Evolutionary conservation across 2,113 vertebrate species (phyloP).

Genomic region (Lathamus discolor): DNA sequence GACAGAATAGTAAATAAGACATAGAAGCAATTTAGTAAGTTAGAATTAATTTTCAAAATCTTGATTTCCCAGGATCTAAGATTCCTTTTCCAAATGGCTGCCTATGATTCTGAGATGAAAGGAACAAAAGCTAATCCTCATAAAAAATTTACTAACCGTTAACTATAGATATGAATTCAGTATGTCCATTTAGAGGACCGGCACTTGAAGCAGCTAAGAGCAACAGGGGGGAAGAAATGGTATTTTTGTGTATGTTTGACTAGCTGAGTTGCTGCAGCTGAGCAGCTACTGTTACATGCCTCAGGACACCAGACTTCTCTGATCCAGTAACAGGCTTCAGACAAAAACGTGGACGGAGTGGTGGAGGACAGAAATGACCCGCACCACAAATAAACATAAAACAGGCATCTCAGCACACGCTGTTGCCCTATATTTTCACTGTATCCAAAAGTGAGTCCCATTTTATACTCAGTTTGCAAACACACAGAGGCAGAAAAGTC

Average conservation of each 20-base stretch:
- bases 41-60: not conserved
- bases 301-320: not conserved
- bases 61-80: not conserved
- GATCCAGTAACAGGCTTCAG: not conserved
- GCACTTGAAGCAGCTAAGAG: not conserved
- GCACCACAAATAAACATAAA: not conserved
- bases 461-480: not conserved
- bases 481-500: not conserved
- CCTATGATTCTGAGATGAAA: not conserved
- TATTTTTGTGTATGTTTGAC: not conserved
- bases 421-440: not conserved
- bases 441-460: not conserved
- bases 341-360: not conserved
- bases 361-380: not conserved
- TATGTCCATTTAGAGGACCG: not conserved
- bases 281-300: not conserved
- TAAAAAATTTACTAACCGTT: not conserved
- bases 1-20: not conserved
- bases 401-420: not conserved
- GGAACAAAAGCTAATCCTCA: not conserved
- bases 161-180: not conserved
- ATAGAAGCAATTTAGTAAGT: not conserved
- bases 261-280: not conserved
- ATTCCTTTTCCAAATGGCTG: not conserved
- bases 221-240: not conserved